These are phyloP conservation scores for Prochilodus magdalenae DNA, from an alignment of 2,113 vertebrate species.

Conservation along the genomic window DNA sequence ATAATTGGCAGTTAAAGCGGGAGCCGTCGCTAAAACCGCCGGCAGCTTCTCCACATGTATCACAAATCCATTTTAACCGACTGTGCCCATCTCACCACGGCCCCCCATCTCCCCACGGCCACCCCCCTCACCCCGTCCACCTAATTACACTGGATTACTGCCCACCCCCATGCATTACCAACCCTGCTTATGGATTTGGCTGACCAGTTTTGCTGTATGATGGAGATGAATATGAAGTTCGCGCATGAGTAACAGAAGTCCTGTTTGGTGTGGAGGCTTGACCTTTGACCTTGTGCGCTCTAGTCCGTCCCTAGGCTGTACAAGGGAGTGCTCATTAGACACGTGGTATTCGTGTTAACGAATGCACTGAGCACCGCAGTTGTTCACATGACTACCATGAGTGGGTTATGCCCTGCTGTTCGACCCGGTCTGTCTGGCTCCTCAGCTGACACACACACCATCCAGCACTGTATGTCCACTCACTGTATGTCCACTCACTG, in stretches of 20 bases:
- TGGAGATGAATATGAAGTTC: background rate
- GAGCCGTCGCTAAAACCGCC: slow-evolving; percentile 26
- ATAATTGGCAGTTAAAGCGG: slow-evolving; percentile 32
- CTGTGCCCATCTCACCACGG: no score
- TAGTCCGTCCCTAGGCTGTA: background rate
- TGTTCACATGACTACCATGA: background rate
- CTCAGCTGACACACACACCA: no score
- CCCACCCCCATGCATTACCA: slow-evolving; percentile 12
- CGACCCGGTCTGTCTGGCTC: slow-evolving; percentile 1
- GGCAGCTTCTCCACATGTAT: slow-evolving; percentile 2
- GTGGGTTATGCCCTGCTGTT: slow-evolving; percentile 7
- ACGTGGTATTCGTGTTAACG: slow-evolving; percentile 51
- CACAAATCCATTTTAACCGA: slow-evolving; percentile 38
- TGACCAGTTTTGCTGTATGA: background rate
- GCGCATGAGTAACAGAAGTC: background rate
- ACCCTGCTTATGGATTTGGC: background rate
- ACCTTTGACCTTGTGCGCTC: background rate
- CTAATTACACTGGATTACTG: slow-evolving; percentile 17
- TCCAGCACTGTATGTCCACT: no score
- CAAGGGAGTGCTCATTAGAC: slow-evolving; percentile 56
- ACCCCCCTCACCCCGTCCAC: background rate
- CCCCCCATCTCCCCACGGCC: no score
- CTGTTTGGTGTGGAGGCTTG: background rate
- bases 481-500: no score
- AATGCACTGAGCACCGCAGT: slow-evolving; percentile 20